phyloP scores from a whole-genome alignment of 1,140 invertebrate genomes.

The Batillaria attramentaria region DNA sequence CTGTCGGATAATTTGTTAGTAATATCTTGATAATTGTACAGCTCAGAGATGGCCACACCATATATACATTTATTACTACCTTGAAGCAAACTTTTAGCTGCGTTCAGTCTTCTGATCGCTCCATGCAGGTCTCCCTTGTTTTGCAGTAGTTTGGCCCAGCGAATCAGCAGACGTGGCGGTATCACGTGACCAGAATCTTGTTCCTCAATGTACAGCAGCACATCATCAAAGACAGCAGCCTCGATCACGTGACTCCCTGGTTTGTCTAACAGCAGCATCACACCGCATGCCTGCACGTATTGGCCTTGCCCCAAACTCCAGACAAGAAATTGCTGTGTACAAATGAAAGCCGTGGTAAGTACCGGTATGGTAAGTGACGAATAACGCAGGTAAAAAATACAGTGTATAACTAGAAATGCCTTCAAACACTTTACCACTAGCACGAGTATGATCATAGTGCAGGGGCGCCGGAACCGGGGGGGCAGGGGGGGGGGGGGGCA shows the following conservation, averaged over 20 bases:
- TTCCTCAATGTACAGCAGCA: slow-evolving; percentile 11
- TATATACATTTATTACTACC: not conserved
- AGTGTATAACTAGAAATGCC: too few species aligned
- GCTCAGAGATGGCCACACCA: not conserved
- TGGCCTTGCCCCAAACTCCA: not conserved
- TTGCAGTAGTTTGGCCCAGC: slow-evolving; percentile 14
- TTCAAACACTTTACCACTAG: too few species aligned
- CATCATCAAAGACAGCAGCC: slow-evolving; percentile 18
- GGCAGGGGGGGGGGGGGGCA: not conserved
- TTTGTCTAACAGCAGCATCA: not conserved
- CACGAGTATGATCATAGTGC: too few species aligned
- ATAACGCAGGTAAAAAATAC: too few species aligned
- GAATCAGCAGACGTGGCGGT: slow-evolving; percentile 9
- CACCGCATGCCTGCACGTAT: not conserved
- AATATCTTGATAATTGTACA: not conserved
- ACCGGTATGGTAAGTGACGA: not conserved
- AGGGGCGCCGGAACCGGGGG: not conserved
- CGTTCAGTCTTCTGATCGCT: slow-evolving; percentile 22
- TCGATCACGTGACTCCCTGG: not conserved
- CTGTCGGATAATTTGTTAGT: not conserved
- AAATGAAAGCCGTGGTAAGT: not conserved
- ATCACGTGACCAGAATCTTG: not conserved
- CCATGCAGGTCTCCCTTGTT: slow-evolving; percentile 21
- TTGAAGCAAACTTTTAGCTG: not conserved
- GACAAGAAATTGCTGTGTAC: not conserved